phyloP scores from a whole-genome alignment of 2,797 vertebrate genomes.

The Sebastes nivosus region DNA sequence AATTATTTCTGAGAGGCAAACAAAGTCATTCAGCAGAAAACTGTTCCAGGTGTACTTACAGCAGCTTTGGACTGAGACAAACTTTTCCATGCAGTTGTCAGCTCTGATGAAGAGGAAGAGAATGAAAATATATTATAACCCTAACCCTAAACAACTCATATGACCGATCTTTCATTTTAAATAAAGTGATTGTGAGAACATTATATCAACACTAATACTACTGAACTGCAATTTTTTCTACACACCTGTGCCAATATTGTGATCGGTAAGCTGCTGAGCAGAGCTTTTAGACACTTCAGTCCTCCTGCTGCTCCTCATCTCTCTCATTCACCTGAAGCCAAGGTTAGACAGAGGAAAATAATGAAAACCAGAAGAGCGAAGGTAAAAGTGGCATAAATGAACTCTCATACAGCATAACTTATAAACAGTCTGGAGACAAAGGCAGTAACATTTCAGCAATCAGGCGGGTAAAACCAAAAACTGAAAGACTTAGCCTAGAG shows the following conservation, averaged over 20 bases:
- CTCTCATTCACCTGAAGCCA: constrained; percentile 81
- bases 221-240: neutral
- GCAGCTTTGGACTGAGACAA: constrained; percentile 92
- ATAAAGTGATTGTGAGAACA: neutral
- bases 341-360: constrained; percentile 34
- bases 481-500: neutral
- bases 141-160: neutral
- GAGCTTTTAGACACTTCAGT: constrained; percentile 82
- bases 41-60: constrained; percentile 83
- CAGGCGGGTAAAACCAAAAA: neutral
- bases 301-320: constrained; percentile 87
- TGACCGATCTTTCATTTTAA: neutral
- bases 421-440: neutral
- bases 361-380: neutral
- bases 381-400: neutral
- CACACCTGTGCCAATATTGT: constrained; percentile 84
- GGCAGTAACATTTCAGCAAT: neutral
- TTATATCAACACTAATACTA: neutral
- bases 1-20: neutral
- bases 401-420: neutral
- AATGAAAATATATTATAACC: neutral
- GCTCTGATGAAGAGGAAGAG: constrained; percentile 75
- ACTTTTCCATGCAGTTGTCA: constrained; percentile 86
- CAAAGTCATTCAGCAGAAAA: constrained; percentile 1
- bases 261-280: constrained; percentile 77